phyloP scores from a whole-genome alignment of 1,140 invertebrate genomes.

The Formica selysi region DNA sequence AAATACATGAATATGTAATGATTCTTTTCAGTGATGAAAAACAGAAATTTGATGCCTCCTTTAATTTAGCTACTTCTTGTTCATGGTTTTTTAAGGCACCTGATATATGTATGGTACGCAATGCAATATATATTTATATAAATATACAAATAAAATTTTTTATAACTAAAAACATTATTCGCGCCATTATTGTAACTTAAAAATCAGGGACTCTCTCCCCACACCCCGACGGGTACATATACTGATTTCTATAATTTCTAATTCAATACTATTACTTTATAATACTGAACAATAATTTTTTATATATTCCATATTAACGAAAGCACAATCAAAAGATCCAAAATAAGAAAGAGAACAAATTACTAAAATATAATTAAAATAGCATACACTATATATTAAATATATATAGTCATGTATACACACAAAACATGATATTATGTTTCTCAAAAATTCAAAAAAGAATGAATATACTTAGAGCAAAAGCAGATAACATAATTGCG shows the following conservation, averaged over 20 bases:
- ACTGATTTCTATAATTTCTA: slow-evolving; percentile 45
- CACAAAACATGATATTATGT: background rate
- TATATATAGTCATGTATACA: background rate
- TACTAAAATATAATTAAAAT: slow-evolving; percentile 53
- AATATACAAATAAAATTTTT: slow-evolving; percentile 48
- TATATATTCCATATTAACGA: slow-evolving; percentile 19
- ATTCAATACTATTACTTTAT: slow-evolving; percentile 26
- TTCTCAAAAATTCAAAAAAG: slow-evolving; percentile 32
- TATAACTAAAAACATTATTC: slow-evolving; percentile 55
- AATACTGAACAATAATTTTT: slow-evolving; percentile 9
- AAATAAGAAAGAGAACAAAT: background rate
- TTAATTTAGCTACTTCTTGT: slow-evolving; percentile 72
- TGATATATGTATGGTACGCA: slow-evolving; percentile 67
- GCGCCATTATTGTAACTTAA: slow-evolving; percentile 67
- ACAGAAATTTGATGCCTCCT: slow-evolving; percentile 66
- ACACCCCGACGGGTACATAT: background rate
- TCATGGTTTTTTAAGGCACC: slow-evolving; percentile 77
- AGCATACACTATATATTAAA: background rate
- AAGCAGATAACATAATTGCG: slow-evolving; percentile 38
- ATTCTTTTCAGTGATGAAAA: slow-evolving; percentile 65
- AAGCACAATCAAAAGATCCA: background rate
- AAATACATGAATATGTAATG: slow-evolving; percentile 57
- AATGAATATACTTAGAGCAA: slow-evolving; percentile 49
- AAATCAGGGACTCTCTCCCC: slow-evolving; percentile 67
- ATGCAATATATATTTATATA: slow-evolving; percentile 49